Conservation (phyloP, 2,888 invertebrate genomes). For the Eupithecia subumbrata region DNA sequence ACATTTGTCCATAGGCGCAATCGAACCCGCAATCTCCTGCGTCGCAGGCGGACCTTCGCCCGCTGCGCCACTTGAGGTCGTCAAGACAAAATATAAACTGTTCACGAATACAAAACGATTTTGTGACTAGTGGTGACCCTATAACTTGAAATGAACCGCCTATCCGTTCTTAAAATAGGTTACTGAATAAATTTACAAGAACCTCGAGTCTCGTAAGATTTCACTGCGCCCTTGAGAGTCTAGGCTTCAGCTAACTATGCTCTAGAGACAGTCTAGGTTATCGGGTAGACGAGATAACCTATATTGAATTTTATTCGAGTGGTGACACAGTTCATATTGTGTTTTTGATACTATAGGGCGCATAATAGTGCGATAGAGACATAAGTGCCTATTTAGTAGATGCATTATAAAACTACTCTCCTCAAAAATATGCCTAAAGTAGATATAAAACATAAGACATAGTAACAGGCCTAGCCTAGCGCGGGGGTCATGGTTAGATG, state of each 20-base stretch:
- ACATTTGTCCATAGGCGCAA: no score
- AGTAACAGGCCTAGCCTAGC: no score
- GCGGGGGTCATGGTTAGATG: no score
- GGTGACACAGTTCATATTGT: neutral
- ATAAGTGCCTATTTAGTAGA: neutral
- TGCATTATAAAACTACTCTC: neutral
- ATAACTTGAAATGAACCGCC: neutral
- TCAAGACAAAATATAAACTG: constrained; percentile 2
- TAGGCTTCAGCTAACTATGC: constrained; percentile 5
- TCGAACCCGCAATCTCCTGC: no score
- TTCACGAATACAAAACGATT: constrained; percentile 3
- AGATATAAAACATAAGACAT: neutral
- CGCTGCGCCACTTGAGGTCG: no score
- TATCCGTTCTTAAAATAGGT: constrained; percentile 4
- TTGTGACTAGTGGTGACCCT: neutral
- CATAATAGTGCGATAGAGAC: neutral
- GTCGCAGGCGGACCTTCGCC: no score
- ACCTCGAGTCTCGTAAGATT: constrained; percentile 2
- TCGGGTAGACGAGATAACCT: neutral
- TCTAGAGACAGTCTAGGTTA: neutral
- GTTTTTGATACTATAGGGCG: neutral
- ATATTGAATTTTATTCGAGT: constrained; percentile 1
- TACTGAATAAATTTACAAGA: constrained; percentile 5
- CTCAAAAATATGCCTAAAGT: neutral
- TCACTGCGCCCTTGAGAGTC: constrained; percentile 10